Conservation (phyloP, 2,888 invertebrate species). For the Agrotis ipsilon region DNA sequence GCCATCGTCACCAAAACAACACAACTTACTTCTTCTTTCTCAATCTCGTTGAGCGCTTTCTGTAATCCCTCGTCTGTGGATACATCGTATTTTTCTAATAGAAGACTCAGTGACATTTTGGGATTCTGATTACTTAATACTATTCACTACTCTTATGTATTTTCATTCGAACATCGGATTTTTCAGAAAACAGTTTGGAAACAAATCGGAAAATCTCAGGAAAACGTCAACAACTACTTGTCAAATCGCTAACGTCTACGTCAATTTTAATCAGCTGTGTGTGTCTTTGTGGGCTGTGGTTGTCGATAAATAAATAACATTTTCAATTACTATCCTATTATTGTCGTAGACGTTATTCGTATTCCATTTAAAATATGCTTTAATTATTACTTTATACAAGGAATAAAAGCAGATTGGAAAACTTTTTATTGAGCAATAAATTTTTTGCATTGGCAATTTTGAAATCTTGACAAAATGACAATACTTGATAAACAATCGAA, state of each 20-base stretch:
- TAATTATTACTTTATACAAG: no score
- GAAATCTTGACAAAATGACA: constrained; percentile 39
- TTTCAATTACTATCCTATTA: no score
- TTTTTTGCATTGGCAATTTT: constrained; percentile 44
- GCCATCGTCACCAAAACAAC: constrained; percentile 64
- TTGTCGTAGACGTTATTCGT: no score
- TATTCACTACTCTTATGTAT: neutral
- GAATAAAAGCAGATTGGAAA: no score
- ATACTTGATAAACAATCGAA: constrained; percentile 53
- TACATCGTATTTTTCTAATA: constrained; percentile 88
- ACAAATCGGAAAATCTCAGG: constrained; percentile 6
- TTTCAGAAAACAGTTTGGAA: constrained; percentile 32
- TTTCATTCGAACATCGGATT: constrained; percentile 5
- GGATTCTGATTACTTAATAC: constrained; percentile 12
- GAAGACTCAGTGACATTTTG: constrained; percentile 79
- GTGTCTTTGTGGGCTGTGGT: neutral
- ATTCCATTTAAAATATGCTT: no score
- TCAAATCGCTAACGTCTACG: constrained; percentile 31
- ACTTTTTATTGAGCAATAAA: no score
- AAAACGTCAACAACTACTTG: constrained; percentile 47
- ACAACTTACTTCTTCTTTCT: constrained; percentile 90
- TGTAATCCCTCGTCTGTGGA: constrained; percentile 91
- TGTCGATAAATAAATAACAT: neutral
- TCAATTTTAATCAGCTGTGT: constrained; percentile 32
- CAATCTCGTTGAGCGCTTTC: constrained; percentile 90